Evolutionary conservation across 2,888 invertebrate genomes (phyloP).

Genomic region (Epinotia nisella): DNA sequence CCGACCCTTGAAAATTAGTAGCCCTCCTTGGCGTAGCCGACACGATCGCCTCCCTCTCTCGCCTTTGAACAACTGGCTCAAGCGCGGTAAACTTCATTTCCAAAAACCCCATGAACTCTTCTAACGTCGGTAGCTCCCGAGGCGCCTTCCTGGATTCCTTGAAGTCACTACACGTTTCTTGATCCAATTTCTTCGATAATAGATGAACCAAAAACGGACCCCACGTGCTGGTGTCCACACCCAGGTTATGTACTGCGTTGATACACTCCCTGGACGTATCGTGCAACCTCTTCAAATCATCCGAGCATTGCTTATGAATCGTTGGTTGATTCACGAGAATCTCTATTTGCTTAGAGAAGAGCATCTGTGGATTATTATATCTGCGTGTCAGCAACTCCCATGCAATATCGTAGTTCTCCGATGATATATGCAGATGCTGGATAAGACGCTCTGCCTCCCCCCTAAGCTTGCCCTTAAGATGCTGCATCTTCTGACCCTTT

Average conservation of each 20-base stretch:
- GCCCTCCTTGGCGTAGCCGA: background rate
- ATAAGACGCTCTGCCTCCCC: background rate
- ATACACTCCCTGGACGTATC: background rate
- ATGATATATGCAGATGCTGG: background rate
- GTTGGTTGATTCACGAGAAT: background rate
- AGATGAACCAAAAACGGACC: background rate
- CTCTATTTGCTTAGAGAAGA: background rate
- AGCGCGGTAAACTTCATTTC: constrained; percentile 43
- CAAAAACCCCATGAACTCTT: constrained; percentile 43
- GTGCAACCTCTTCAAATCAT: background rate
- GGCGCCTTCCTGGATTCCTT: constrained; percentile 39
- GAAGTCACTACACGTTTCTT: constrained; percentile 40
- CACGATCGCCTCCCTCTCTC: constrained; percentile 9
- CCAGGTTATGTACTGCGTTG: background rate
- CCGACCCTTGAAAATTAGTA: background rate
- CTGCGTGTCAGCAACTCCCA: background rate
- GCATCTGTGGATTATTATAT: background rate
- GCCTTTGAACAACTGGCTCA: constrained; percentile 34
- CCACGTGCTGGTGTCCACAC: background rate
- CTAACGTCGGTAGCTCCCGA: constrained; percentile 43
- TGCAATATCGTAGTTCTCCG: background rate
- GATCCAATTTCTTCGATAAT: constrained; percentile 30
- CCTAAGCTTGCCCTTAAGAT: background rate
- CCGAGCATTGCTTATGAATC: background rate
- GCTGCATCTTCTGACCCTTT: background rate